Evolutionary conservation across 2,888 invertebrate genomes (phyloP).

Genomic region (Argyra leucocephala): DNA sequence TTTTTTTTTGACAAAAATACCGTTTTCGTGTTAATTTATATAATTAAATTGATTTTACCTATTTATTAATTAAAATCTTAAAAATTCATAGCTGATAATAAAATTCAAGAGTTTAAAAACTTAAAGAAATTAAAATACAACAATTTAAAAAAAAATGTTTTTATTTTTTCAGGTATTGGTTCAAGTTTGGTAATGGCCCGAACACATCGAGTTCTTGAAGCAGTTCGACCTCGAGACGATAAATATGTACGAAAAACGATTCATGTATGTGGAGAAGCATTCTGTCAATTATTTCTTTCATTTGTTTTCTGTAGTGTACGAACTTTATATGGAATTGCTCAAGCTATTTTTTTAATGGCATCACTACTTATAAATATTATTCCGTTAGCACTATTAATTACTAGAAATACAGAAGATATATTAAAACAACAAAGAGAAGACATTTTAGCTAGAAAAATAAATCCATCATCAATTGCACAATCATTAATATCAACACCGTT

Average conservation of each 20-base stretch:
- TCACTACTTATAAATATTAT: conserved; percentile 40
- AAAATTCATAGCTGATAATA: too few relatives aligned
- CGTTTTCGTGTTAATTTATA: too few relatives aligned
- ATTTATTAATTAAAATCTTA: too few relatives aligned
- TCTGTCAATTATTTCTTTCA: conserved; percentile 41
- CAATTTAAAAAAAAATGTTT: too few relatives aligned
- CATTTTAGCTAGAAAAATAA: background rate
- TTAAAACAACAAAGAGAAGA: conserved; percentile 26
- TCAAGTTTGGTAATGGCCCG: conserved; percentile 38
- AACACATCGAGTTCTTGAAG: conserved; percentile 40
- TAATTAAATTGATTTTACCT: too few relatives aligned
- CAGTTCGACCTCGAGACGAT: conserved; percentile 41
- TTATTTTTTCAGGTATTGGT: conserved; percentile 34
- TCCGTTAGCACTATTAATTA: conserved; percentile 39
- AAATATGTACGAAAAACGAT: conserved; percentile 41
- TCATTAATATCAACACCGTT: conserved; percentile 37
- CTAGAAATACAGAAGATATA: conserved; percentile 35
- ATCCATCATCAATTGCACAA: background rate
- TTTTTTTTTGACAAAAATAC: too few relatives aligned
- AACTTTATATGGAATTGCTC: conserved; percentile 40
- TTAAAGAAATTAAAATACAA: too few relatives aligned
- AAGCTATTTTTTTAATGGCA: conserved; percentile 39
- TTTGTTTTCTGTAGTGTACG: conserved; percentile 42
- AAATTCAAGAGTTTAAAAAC: too few relatives aligned
- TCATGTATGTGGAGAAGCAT: conserved; percentile 40